Conservation (phyloP, 2,888 invertebrate genomes). For the Exephanes ischioxanthus region DNA sequence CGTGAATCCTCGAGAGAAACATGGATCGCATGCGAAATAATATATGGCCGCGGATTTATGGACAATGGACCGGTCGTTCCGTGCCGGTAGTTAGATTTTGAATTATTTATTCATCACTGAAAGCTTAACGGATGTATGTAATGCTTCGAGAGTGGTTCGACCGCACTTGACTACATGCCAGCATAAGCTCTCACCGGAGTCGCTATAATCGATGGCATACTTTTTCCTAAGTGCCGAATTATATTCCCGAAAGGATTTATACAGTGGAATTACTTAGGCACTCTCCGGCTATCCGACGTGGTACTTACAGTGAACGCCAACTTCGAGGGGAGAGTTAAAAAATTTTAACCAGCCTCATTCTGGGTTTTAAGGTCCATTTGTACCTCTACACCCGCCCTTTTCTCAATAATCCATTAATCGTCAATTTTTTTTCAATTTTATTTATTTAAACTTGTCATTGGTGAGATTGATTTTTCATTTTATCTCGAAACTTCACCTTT, state of each 20-base stretch:
- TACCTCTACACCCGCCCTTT: background rate
- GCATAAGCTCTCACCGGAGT: slow-evolving; percentile 1
- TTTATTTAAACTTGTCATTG: background rate
- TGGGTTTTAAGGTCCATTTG: background rate
- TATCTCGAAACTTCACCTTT: background rate
- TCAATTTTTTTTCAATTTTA: background rate
- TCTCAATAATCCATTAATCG: background rate
- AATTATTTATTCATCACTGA: background rate
- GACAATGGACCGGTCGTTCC: background rate
- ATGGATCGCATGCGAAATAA: background rate
- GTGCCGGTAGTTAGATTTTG: background rate
- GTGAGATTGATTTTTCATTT: background rate
- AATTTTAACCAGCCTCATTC: background rate
- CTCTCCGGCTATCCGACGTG: slow-evolving; percentile 1
- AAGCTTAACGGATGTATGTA: slow-evolving; percentile 1
- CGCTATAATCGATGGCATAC: background rate
- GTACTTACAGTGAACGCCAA: background rate
- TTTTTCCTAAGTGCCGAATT: slow-evolving; percentile 5
- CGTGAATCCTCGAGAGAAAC: background rate
- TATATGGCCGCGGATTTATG: background rate
- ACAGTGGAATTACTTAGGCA: slow-evolving; percentile 7
- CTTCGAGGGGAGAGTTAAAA: background rate
- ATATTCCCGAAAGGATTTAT: slow-evolving; percentile 7
- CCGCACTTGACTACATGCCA: background rate
- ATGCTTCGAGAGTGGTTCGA: background rate